These are phyloP conservation scores for Xestoiulus laeticollis DNA, from an alignment of 2,888 invertebrate species.

Conservation along the genomic window DNA sequence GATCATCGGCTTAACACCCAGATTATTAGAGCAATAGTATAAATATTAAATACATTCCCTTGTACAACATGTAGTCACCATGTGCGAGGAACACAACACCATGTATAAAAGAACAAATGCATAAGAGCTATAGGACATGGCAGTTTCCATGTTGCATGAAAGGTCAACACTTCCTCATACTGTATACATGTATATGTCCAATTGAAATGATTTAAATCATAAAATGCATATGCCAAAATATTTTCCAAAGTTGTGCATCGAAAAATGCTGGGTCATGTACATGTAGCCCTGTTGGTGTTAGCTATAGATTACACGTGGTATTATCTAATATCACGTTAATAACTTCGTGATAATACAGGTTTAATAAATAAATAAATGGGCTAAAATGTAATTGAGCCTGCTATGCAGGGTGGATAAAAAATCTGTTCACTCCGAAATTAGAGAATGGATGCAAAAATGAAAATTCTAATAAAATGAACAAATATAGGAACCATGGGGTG, in stretches of 20 bases:
- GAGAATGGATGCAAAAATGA: too few species aligned
- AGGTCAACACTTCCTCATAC: too few species aligned
- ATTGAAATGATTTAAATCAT: too few species aligned
- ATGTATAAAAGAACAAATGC: not conserved
- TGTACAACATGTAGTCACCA: not conserved
- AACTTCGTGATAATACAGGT: not conserved
- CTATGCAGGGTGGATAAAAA: too few species aligned
- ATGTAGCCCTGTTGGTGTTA: too few species aligned
- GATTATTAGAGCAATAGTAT: slow-evolving; percentile 7
- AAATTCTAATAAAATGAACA: too few species aligned
- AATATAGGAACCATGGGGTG: too few species aligned
- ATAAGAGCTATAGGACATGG: not conserved
- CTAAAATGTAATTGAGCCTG: not conserved
- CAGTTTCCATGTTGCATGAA: not conserved
- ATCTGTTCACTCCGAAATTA: too few species aligned
- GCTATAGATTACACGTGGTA: not conserved
- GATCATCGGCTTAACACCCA: slow-evolving; percentile 28
- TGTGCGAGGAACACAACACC: not conserved
- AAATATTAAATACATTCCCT: not conserved
- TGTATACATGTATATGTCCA: too few species aligned
- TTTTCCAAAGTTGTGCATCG: too few species aligned
- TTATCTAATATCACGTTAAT: not conserved
- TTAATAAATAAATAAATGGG: not conserved
- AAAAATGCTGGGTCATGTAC: too few species aligned
- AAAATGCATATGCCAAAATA: too few species aligned